Evolutionary conservation across 1,140 invertebrate genomes (phyloP).

Genomic region (Battus philenor): DNA sequence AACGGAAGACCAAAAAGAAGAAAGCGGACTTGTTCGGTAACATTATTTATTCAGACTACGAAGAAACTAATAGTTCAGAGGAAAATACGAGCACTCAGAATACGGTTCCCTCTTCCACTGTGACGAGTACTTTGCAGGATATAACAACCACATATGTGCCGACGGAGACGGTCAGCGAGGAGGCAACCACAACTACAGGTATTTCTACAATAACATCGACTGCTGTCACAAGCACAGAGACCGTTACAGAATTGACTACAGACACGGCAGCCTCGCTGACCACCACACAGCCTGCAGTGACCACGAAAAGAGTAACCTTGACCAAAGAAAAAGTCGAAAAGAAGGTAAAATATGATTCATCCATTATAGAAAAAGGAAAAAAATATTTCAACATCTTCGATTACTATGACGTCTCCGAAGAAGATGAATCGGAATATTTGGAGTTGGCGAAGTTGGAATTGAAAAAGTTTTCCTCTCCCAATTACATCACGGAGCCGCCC

Average conservation of each 20-base stretch:
- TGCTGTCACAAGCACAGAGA: neutral
- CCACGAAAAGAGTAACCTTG: neutral
- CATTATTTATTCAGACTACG: constrained; percentile 52
- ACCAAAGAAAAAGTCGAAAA: neutral
- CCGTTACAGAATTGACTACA: neutral
- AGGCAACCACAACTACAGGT: too few species aligned
- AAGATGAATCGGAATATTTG: constrained; percentile 54
- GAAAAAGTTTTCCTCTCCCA: constrained; percentile 43
- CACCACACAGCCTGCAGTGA: neutral
- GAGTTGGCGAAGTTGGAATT: constrained; percentile 53
- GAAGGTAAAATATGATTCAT: neutral
- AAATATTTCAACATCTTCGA: constrained; percentile 39
- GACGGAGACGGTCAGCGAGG: neutral
- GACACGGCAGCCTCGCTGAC: neutral
- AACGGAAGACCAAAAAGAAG: constrained; percentile 58
- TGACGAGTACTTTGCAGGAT: neutral
- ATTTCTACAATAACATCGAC: neutral
- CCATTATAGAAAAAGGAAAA: constrained; percentile 29
- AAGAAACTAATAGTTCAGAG: constrained; percentile 41
- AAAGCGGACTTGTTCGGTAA: constrained; percentile 50
- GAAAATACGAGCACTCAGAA: constrained; percentile 28
- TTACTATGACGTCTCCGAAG: constrained; percentile 51
- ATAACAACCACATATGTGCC: neutral
- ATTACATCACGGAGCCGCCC: constrained; percentile 17
- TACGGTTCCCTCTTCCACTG: constrained; percentile 10